Conservation (phyloP, 2,113 vertebrate species). For the Ochotona princeps region DNA sequence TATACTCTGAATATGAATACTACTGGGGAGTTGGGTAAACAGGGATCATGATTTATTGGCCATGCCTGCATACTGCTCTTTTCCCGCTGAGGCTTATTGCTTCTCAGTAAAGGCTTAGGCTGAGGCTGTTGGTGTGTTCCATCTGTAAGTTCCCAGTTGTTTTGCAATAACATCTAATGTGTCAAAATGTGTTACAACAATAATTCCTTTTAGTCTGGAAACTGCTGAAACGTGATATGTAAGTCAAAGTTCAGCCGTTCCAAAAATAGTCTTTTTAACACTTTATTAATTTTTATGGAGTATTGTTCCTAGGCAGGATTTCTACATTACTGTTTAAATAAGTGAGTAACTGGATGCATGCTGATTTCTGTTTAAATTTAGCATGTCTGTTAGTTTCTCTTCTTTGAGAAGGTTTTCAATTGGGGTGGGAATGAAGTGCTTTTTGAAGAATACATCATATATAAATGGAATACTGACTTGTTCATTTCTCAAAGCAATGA, state of each 20-base stretch:
- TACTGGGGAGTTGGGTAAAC: conserved; percentile 79
- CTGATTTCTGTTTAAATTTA: conserved; percentile 75
- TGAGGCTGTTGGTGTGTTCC: conserved; percentile 79
- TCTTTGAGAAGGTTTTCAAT: conserved; percentile 59
- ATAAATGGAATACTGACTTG: conserved; percentile 59
- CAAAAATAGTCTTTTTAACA: conserved; percentile 76
- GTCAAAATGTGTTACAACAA: conserved; percentile 83
- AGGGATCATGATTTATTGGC: conserved; percentile 84
- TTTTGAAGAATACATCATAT: neutral
- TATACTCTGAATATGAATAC: conserved; percentile 79
- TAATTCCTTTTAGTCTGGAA: conserved; percentile 84
- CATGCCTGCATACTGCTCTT: conserved; percentile 79
- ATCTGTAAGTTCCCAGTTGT: conserved; percentile 85
- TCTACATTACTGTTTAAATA: conserved; percentile 74
- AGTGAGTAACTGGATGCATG: conserved; percentile 64
- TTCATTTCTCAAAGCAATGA: conserved; percentile 35
- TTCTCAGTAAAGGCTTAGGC: conserved; percentile 76
- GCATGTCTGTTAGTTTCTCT: conserved; percentile 65
- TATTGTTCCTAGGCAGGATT: conserved; percentile 63
- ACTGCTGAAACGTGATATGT: conserved; percentile 79
- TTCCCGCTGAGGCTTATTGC: conserved; percentile 83
- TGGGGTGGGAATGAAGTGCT: conserved; percentile 71
- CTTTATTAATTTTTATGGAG: conserved; percentile 75
- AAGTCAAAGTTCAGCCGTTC: conserved; percentile 70
- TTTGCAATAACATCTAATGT: conserved; percentile 86